These are phyloP conservation scores for Calliphora vicina DNA, from an alignment of 1,140 invertebrate genomes.

Conservation along the genomic window DNA sequence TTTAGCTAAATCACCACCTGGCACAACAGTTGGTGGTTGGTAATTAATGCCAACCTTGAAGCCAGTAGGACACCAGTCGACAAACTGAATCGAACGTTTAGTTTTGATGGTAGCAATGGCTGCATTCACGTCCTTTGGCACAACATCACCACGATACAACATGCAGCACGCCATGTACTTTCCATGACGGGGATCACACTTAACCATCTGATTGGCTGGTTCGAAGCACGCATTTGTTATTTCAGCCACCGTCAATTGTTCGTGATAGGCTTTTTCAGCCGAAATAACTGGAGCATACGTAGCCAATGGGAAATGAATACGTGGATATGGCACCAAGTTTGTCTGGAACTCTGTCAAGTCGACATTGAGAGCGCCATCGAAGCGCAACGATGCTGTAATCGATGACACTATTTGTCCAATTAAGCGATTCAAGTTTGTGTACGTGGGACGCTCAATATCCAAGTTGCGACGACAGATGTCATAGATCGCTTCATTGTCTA, in stretches of 20 bases:
- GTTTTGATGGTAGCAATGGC: constrained; percentile 87
- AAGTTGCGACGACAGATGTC: constrained; percentile 90
- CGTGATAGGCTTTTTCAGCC: constrained; percentile 87
- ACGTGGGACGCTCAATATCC: constrained; percentile 86
- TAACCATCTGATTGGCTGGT: constrained; percentile 92
- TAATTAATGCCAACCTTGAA: constrained; percentile 86
- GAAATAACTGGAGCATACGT: constrained; percentile 88
- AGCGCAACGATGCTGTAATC: constrained; percentile 86
- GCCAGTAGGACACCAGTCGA: constrained; percentile 91
- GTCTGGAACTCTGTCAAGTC: constrained; percentile 92
- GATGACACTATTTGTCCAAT: constrained; percentile 89
- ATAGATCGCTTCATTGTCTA: constrained; percentile 89
- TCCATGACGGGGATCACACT: constrained; percentile 87
- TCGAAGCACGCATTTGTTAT: constrained; percentile 92
- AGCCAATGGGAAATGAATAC: constrained; percentile 84
- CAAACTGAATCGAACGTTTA: constrained; percentile 86
- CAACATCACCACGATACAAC: constrained; percentile 79
- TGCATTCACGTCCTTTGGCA: constrained; percentile 82
- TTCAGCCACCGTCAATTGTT: constrained; percentile 82
- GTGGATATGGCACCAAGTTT: constrained; percentile 85
- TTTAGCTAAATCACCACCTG: constrained; percentile 81
- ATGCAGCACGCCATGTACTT: constrained; percentile 92
- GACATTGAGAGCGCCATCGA: constrained; percentile 88
- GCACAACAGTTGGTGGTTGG: constrained; percentile 82
- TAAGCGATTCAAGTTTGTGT: constrained; percentile 80